Evolutionary conservation across 2,113 vertebrate species (phyloP), one percentile per base, ranked within the genome.

Genomic region (Alligator sinensis): DNA sequence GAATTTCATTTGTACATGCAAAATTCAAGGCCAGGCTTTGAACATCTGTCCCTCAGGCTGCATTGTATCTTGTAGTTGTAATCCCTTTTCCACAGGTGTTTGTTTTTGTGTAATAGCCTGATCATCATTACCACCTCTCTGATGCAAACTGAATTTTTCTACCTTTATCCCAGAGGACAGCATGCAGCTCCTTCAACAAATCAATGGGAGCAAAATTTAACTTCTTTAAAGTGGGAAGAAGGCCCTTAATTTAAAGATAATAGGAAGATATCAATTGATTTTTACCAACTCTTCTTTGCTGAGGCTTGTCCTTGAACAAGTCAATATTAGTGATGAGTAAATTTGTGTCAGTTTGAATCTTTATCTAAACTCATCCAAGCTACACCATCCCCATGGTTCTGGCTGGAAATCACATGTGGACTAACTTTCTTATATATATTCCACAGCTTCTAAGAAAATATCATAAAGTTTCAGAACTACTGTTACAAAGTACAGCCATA

Each of bases 281-380:
- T 47, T 86, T 77, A 89, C 82, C 72, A 89, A 86, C 68, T 57
- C 34, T 72, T 94, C 77, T 89, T 92, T 96, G 91, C 81, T 81
- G 66, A 90, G 57, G 54, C 57, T 91, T 91, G 88, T 80, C 66
- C 80, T 95, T 95, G 79, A 94, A 9, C 17, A 87, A 94, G 87
- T 93, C 94, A 95, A 88, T 93, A 96, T 95, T 94, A 83, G 86
- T 34, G 84, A 92, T 54, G 72, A 77, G 47, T 80, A 92, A 90
- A 76, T 47, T 75, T 89, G 27, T 77, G 57, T 68, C 70, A 72
- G 86, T 84, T 83, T 92, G 58, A 80, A 83, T 59, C 8, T 70
- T 90, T 85, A 88, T 28, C 24, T 92, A 80, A 86, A 25, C 28
- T 79, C 92, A 96, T 83, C 79, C 62, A 88, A 89, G n/a, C 7